Base-by-base conservation (phyloP, 2,888 invertebrate species). In the Yponomeuta malinellus region DNA sequence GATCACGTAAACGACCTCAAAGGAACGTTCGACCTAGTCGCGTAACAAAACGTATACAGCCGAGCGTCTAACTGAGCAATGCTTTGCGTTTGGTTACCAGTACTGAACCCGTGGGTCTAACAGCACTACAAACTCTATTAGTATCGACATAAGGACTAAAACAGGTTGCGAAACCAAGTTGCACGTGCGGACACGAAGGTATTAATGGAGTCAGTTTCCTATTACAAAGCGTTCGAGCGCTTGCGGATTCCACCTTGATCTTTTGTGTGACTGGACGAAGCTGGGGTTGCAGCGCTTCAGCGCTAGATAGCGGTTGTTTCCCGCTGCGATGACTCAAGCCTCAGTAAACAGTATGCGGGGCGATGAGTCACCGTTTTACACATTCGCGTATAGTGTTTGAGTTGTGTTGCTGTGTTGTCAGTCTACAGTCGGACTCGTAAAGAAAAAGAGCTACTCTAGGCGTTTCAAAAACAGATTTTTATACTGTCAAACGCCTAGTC, bases 321-420 rank as follows among this genome's bases (percentile, higher is more conserved):
- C 79, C 76, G 82, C 83, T 74, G 74, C 88, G 92, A 90, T 90
- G 91, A 91, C 90, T 91, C 72, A 91, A 90, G 91, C 91, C 87
- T 91, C 89, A 86, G 90, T 91, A 92, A 92, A 92, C 91, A 92
- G 92, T 90, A 91, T 92, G 92, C 92, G 91, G 91, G 91, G 88
- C 92, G 92, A 91, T 92, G 92, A 92, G 90, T 91, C 92, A 92
- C 92, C 90, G 87, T 90, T 92, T 91, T 91, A 92, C 92, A 92
- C 92, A 92, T 91, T 92, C 90, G 92, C 91, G 92, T 91, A 88
- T 87, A 90, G 91, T 90, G 89, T 90, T 92, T 86, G 89, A 90
- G 88, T 88, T 81, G 86, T 68, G 68, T 68, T 68, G 68, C 68
- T 68, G 68, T 90, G 90, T 91, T 91, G 92, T 92, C 91, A 92